phyloP scores from a whole-genome alignment of 2,888 invertebrate genomes.

The Drosophila mulleri region DNA sequence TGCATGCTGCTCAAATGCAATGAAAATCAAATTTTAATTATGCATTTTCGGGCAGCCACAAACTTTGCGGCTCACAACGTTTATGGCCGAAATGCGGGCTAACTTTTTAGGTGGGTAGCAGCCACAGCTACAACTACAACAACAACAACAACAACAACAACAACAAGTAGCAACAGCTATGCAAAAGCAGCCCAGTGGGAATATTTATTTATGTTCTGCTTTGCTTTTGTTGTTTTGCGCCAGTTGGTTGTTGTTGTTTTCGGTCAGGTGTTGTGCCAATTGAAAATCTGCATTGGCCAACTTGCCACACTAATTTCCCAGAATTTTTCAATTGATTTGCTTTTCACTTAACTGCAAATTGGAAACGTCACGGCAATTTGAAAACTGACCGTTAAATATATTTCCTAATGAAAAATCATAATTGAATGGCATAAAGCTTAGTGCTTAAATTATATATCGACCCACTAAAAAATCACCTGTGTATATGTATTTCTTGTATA shows the following conservation, averaged over 20 bases:
- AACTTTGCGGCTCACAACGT: slow-evolving; percentile 17
- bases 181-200: slow-evolving; percentile 29
- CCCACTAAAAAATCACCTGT: background rate
- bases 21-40: slow-evolving; percentile 54
- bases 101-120: slow-evolving; percentile 27
- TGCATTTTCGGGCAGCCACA: slow-evolving; percentile 43
- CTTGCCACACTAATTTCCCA: slow-evolving; percentile 11
- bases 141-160: background rate
- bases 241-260: slow-evolving; percentile 5
- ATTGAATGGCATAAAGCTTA: background rate
- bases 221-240: slow-evolving; percentile 18
- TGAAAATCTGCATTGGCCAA: slow-evolving; percentile 31
- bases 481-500: background rate
- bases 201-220: slow-evolving; percentile 41
- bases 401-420: background rate
- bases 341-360: slow-evolving; percentile 9
- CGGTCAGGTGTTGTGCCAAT: slow-evolving; percentile 27
- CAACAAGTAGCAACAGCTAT: slow-evolving; percentile 6
- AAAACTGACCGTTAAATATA: slow-evolving; percentile 3
- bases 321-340: slow-evolving; percentile 27
- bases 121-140: background rate
- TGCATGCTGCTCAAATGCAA: slow-evolving; percentile 32
- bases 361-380: background rate
- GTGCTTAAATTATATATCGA: background rate
- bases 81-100: slow-evolving; percentile 41